Percentiles rank a stretch among this genome's conserved stretches.
phyloP scores from a whole-genome alignment of 1,140 invertebrate species.

The Phthorimaea operculella region DNA sequence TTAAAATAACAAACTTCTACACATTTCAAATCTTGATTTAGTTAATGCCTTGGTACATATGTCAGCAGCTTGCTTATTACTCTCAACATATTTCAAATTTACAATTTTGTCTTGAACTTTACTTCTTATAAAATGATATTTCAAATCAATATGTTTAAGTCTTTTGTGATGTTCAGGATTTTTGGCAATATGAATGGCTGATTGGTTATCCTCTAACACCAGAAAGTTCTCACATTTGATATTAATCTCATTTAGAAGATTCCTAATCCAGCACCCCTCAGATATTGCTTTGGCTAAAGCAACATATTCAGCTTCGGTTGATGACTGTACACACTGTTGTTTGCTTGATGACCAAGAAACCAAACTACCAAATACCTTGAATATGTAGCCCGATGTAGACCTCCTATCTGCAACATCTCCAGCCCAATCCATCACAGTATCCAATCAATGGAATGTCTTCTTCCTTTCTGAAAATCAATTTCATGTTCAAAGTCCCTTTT shows the following conservation, averaged over 20 bases:
- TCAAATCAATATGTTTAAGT: conserved; percentile 3
- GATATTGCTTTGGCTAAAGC: conserved; percentile 18
- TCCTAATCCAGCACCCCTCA: conserved; percentile 17
- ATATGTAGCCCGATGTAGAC: conserved; percentile 35
- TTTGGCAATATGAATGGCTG: neutral
- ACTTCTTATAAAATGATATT: neutral
- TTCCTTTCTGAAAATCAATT: conserved; percentile 13
- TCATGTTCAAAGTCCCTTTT: conserved; percentile 22
- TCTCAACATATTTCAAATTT: neutral
- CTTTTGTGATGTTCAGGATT: neutral
- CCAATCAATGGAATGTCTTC: conserved; percentile 5
- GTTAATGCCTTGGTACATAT: neutral
- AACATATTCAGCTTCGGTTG: conserved; percentile 45
- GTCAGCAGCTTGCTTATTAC: neutral
- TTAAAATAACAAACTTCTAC: no score
- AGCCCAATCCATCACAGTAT: conserved; percentile 41
- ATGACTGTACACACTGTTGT: conserved; percentile 32
- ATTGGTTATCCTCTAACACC: neutral
- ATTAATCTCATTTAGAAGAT: conserved; percentile 11
- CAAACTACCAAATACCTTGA: conserved; percentile 21
- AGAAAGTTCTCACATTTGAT: neutral
- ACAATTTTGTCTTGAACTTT: no score
- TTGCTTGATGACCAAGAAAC: conserved; percentile 38
- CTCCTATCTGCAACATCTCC: conserved; percentile 29
- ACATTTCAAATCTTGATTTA: neutral